Evolutionary conservation across 2,888 invertebrate genomes (phyloP).

Genomic region (Brachyptera putata): DNA sequence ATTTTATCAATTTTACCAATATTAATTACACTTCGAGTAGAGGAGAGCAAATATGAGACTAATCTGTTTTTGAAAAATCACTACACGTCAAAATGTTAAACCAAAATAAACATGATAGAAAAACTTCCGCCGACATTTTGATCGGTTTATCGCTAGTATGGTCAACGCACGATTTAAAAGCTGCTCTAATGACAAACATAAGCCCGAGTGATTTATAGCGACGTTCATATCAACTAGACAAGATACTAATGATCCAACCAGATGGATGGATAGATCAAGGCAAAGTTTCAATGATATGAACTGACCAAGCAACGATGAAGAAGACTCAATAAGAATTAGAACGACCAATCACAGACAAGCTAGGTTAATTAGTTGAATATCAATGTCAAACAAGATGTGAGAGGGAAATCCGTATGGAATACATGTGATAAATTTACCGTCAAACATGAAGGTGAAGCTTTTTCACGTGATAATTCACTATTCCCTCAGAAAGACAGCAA

Average conservation of each 20-base stretch:
- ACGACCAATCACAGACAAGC: too few relatives aligned
- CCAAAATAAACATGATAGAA: background rate
- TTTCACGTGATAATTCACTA: too few relatives aligned
- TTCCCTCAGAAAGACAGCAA: too few relatives aligned
- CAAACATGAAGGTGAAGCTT: too few relatives aligned
- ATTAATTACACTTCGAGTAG: background rate
- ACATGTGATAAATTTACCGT: too few relatives aligned
- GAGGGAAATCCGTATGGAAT: too few relatives aligned
- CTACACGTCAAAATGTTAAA: slow-evolving; percentile 2
- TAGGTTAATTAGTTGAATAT: too few relatives aligned
- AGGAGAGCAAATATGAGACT: too few relatives aligned
- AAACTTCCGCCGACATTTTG: background rate
- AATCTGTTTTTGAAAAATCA: background rate
- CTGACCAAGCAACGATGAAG: background rate
- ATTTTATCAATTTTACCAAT: slow-evolving; percentile 5
- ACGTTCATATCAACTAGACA: slow-evolving; percentile 9
- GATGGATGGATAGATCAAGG: slow-evolving; percentile 14
- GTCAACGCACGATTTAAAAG: slow-evolving; percentile 9
- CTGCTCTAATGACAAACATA: slow-evolving; percentile 1
- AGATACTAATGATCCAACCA: slow-evolving; percentile 15
- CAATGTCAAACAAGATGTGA: too few relatives aligned
- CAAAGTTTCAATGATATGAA: slow-evolving; percentile 20
- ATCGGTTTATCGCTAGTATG: slow-evolving; percentile 9
- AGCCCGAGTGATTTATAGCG: slow-evolving; percentile 2
- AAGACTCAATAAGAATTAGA: background rate